phyloP scores from a whole-genome alignment of 1,140 invertebrate species.

The Trichomalopsis sarcophagae region DNA sequence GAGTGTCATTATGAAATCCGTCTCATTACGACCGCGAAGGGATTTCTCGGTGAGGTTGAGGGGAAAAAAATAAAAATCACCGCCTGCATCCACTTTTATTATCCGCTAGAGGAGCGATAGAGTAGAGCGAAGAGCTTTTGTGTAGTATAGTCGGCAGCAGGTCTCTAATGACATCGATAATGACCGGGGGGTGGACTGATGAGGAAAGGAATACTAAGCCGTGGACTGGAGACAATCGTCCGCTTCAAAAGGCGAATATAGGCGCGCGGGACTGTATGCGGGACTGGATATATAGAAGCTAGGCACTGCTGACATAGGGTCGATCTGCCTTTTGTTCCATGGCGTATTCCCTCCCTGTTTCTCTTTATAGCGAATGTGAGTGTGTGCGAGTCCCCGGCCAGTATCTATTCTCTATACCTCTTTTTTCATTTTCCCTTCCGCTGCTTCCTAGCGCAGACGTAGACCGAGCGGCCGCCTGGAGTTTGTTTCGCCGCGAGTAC shows the following conservation, averaged over 20 bases:
- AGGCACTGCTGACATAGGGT: constrained; percentile 10
- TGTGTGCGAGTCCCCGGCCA: background rate
- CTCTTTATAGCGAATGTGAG: background rate
- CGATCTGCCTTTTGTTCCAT: constrained; percentile 26
- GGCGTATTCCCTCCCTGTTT: background rate
- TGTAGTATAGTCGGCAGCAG: background rate
- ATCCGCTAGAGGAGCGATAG: background rate
- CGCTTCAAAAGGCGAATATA: constrained; percentile 2
- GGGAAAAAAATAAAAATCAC: background rate
- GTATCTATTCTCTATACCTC: background rate
- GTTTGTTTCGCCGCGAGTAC: background rate
- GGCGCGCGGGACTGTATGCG: background rate
- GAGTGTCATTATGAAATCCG: background rate
- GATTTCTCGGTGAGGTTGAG: background rate
- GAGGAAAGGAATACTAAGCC: constrained; percentile 5
- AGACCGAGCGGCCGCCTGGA: background rate
- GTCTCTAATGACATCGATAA: constrained; percentile 38
- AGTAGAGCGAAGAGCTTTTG: constrained; percentile 13
- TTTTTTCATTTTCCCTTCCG: constrained; percentile 35
- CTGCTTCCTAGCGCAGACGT: background rate
- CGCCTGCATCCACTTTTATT: background rate
- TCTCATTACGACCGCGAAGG: background rate
- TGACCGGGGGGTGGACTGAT: background rate
- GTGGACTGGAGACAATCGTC: constrained; percentile 9
- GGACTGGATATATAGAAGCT: background rate